These are phyloP conservation scores for Agelas oroides DNA, from an alignment of 37 sponge, comb jelly and placozoan genomes.

Conservation along the genomic window DNA sequence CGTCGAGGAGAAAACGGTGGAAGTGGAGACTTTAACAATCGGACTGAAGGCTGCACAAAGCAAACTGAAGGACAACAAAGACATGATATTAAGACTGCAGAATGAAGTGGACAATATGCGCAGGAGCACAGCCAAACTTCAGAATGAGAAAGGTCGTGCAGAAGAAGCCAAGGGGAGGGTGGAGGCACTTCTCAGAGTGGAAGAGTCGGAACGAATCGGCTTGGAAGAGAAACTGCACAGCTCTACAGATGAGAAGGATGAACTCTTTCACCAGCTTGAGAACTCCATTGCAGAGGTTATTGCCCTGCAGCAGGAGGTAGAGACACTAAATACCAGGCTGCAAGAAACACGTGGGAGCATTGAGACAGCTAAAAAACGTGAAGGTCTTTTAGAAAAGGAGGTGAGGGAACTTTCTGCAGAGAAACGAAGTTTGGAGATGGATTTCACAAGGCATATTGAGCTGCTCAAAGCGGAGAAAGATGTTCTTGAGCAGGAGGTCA, in stretches of 20 bases:
- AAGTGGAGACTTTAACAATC: slow-evolving; percentile 27
- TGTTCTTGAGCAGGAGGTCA: background rate
- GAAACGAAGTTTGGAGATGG: background rate
- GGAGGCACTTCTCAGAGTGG: slow-evolving; percentile 1
- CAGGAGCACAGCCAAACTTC: slow-evolving; percentile 1
- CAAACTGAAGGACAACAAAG: slow-evolving; percentile 30
- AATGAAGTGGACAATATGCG: slow-evolving; percentile 33
- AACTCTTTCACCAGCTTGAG: slow-evolving; percentile 38
- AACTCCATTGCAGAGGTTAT: background rate
- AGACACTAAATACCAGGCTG: background rate
- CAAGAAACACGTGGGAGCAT: background rate
- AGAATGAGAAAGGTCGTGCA: background rate
- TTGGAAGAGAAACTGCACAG: slow-evolving; percentile 11
- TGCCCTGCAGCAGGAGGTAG: slow-evolving; percentile 12
- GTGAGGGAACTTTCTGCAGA: background rate
- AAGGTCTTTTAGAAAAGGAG: background rate
- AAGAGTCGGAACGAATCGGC: background rate
- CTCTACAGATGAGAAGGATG: slow-evolving; percentile 19
- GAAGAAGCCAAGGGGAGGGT: background rate
- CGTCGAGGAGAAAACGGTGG: slow-evolving; percentile 18
- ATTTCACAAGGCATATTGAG: too few species aligned
- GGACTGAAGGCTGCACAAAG: slow-evolving; percentile 25
- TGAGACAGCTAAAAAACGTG: too few species aligned
- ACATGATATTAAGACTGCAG: slow-evolving; percentile 14
- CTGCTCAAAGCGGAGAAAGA: background rate